Evolutionary conservation across 2,113 vertebrate genomes (phyloP).

Genomic region (Ginglymostoma cirratum): DNA sequence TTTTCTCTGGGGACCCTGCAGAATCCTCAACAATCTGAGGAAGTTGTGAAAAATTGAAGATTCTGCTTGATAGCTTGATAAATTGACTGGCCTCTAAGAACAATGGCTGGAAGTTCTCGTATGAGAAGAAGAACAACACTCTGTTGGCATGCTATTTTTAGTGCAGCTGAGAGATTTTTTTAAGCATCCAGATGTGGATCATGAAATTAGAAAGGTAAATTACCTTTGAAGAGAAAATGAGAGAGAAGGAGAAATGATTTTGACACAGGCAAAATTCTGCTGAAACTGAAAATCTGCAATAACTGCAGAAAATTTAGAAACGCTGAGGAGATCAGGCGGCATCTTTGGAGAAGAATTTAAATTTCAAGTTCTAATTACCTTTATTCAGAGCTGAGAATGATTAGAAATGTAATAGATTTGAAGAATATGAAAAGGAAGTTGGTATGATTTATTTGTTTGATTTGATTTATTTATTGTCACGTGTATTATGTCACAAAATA

Average conservation of each 20-base stretch:
- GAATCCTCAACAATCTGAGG: no score
- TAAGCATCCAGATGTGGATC: neutral
- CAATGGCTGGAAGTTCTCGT: neutral
- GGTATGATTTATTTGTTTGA: no score
- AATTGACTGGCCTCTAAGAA: neutral
- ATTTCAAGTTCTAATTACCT: neutral
- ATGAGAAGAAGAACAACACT: neutral
- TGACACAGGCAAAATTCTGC: no score
- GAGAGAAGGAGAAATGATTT: neutral
- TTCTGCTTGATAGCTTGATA: neutral
- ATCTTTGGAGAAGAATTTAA: no score
- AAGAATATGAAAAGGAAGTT: no score
- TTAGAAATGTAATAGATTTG: neutral
- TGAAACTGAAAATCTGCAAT: no score
- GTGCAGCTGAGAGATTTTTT: neutral
- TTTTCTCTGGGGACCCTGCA: no score
- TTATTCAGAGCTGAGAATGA: neutral
- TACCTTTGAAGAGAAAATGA: neutral
- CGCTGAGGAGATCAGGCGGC: no score
- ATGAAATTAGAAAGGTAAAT: neutral
- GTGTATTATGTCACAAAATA: no score
- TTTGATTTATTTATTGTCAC: no score
- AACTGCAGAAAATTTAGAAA: no score
- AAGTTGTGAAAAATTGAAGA: no score
- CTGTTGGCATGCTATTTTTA: neutral